Conservation (phyloP, 1,140 invertebrate species). For the Rhyacophila brunnea region DNA sequence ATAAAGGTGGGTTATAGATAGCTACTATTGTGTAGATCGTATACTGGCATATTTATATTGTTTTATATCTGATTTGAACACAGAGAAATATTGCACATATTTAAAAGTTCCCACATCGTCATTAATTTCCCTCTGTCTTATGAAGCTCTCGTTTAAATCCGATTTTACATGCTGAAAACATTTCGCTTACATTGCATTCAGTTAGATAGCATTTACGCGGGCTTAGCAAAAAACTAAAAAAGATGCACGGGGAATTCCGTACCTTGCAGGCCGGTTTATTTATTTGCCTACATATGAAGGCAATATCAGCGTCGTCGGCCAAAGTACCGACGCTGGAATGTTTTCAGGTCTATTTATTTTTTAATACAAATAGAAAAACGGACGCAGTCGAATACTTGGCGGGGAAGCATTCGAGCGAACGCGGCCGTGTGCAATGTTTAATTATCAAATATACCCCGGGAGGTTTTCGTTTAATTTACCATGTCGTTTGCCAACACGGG, state of each 20-base stretch:
- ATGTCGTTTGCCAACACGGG: background rate
- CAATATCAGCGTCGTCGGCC: constrained; percentile 17
- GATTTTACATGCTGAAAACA: too few relatives aligned
- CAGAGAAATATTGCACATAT: too few relatives aligned
- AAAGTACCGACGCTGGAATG: constrained; percentile 18
- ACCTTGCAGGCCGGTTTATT: background rate
- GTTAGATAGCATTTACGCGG: too few relatives aligned
- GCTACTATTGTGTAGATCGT: too few relatives aligned
- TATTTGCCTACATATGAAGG: constrained; percentile 3
- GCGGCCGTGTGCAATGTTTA: constrained; percentile 25
- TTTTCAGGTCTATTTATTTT: constrained; percentile 28
- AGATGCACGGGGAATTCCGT: too few relatives aligned
- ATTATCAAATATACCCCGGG: constrained; percentile 29
- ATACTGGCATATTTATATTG: too few relatives aligned
- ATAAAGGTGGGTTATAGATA: too few relatives aligned
- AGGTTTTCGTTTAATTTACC: constrained; percentile 32
- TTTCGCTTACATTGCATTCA: too few relatives aligned
- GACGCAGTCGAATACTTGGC: constrained; percentile 2
- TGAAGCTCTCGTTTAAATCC: too few relatives aligned
- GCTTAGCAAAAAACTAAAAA: too few relatives aligned
- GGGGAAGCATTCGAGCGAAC: constrained; percentile 14
- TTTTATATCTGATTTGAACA: too few relatives aligned
- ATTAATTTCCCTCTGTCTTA: background rate
- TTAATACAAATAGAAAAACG: constrained; percentile 29
- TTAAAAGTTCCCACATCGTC: too few relatives aligned